Base-by-base conservation (phyloP, 2,888 invertebrate species). In the Zygogramma bicolorata region DNA sequence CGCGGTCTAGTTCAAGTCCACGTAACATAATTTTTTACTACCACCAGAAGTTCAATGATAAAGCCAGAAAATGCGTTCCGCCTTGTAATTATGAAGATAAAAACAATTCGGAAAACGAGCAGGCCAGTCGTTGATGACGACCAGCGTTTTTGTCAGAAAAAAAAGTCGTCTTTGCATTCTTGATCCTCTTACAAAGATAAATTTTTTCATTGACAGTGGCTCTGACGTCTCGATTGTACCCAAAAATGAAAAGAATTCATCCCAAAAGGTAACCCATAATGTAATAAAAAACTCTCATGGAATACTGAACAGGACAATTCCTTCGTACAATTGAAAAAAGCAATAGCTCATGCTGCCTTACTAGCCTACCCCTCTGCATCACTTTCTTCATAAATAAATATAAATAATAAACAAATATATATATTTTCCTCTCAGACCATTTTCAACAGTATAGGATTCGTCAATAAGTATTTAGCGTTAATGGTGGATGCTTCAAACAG, bases 281-380 rank as follows among this genome's bases (percentile, higher is more conserved):
- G 68, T 18, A 72, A 72, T 58, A 22, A 22, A n/a, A 57, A 25
- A 27, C 15, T 57, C 10, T 25, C 6, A 0, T 57, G 53, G 57
- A 25, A 22, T 57, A 3, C 57, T 25, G 8, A 18, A 2, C 57
- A 57, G 1, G 27, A n/a, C n/a, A 25, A 7, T 3, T 25, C 7
- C 22, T 57, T 57, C 22, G 25, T 15, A 58, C 6, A 29, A 3
- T n/a, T n/a, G n/a, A n/a, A n/a, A n/a, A n/a, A n/a, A n/a, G n/a
- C n/a, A n/a, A n/a, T n/a, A n/a, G n/a, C 58, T 5, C n/a, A 58
- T n/a, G 0, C 58, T n/a, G 29, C 58, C 3, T 6, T 58, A 2
- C 29, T 58, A 29, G 58, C 15, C 3, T 15, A 58, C 29, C 58
- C 29, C 4, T n/a, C n/a, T n/a, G n/a, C 3, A 27, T 27, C 29